phyloP scores from a whole-genome alignment of 2,888 invertebrate species.

The Teinopalpus imperialis region DNA sequence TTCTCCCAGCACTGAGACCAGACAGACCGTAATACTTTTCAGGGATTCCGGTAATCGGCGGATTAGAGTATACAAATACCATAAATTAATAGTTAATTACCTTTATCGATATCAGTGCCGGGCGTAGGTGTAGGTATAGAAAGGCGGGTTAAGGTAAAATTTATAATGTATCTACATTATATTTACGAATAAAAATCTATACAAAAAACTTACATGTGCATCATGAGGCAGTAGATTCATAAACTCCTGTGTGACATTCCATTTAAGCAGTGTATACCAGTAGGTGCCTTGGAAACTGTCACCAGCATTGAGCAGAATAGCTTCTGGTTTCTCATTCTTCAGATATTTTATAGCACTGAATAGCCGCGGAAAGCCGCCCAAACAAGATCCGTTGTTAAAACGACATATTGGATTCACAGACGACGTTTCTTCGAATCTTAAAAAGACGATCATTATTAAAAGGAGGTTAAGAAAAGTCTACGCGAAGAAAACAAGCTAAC shows the following conservation, averaged over 20 bases:
- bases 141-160: too few relatives aligned
- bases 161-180: too few relatives aligned
- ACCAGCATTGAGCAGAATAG: constrained; percentile 90
- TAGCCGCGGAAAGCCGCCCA: constrained; percentile 87
- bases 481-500: too few relatives aligned
- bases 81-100: too few relatives aligned
- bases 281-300: constrained; percentile 93
- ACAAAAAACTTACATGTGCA: constrained; percentile 86
- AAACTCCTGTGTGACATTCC: constrained; percentile 88
- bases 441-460: background rate
- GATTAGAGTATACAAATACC: too few relatives aligned
- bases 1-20: too few relatives aligned
- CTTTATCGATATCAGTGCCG: too few relatives aligned
- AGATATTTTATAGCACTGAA: constrained; percentile 79
- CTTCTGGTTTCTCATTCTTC: constrained; percentile 72
- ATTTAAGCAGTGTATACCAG: constrained; percentile 90
- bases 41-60: too few relatives aligned
- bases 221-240: constrained; percentile 89
- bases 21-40: too few relatives aligned
- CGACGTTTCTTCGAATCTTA: constrained; percentile 84
- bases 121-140: too few relatives aligned
- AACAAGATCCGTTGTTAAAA: constrained; percentile 71
- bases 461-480: too few relatives aligned
- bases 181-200: too few relatives aligned
- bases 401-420: constrained; percentile 76